Evolutionary conservation across 1,140 invertebrate species (phyloP).

Genomic region (Thereuonema tuberculata): DNA sequence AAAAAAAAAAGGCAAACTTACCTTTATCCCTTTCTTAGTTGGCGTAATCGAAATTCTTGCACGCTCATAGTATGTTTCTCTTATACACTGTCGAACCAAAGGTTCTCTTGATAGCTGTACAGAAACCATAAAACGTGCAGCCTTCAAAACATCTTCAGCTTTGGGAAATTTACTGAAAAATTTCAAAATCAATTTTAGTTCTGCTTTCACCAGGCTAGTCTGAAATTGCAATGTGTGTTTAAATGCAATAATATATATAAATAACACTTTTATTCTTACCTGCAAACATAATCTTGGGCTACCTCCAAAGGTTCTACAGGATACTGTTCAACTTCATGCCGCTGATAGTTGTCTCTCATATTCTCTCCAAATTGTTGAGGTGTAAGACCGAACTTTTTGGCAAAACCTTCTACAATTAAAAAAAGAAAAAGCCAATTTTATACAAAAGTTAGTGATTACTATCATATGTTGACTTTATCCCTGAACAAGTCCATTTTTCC

Average conservation of each 20-base stretch:
- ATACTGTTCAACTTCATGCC: constrained; percentile 93
- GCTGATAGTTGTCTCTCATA: constrained; percentile 85
- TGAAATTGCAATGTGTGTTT: too few relatives aligned
- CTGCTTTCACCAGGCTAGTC: background rate
- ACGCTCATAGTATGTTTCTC: constrained; percentile 81
- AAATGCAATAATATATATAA: too few relatives aligned
- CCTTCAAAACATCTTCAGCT: constrained; percentile 66
- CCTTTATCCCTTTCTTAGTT: constrained; percentile 78
- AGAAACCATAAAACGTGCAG: constrained; percentile 85
- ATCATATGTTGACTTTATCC: constrained; percentile 2
- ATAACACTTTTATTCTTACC: too few relatives aligned
- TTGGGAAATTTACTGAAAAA: constrained; percentile 38
- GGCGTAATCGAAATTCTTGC: constrained; percentile 68
- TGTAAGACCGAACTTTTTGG: constrained; percentile 85
- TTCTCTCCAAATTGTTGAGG: constrained; percentile 96
- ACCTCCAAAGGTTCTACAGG: constrained; percentile 59
- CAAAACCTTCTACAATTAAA: constrained; percentile 47
- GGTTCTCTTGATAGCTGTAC: constrained; percentile 87
- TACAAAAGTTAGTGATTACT: constrained; percentile 6
- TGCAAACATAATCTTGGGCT: constrained; percentile 55
- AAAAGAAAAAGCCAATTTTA: too few relatives aligned
- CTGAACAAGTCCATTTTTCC: constrained; percentile 3
- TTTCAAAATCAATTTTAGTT: constrained; percentile 10
- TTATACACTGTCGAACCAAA: constrained; percentile 62
- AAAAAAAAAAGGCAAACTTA: constrained; percentile 12